These are phyloP conservation scores for Drosophila pallidifrons DNA, from an alignment of 1,140 invertebrate genomes.

Conservation along the genomic window DNA sequence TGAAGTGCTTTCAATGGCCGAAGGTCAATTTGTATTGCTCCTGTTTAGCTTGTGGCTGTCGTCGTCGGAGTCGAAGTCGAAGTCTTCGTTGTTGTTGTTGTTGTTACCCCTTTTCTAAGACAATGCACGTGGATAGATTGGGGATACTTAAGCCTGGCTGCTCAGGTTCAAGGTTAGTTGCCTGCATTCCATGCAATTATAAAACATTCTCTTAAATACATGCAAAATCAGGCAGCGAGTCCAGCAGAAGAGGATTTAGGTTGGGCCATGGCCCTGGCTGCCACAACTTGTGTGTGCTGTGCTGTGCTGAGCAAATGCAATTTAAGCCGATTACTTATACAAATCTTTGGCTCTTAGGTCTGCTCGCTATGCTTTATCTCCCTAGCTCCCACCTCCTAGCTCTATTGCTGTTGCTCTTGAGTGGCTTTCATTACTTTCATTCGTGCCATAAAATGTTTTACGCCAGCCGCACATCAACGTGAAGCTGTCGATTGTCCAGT, in stretches of 20 bases:
- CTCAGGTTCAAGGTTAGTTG: conserved; percentile 24
- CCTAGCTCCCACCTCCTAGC: neutral
- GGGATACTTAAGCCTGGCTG: conserved; percentile 32
- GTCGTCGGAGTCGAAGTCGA: too few species aligned
- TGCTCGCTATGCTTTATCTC: too few species aligned
- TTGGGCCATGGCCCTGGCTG: neutral
- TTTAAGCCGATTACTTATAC: conserved; percentile 74
- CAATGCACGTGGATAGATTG: conserved; percentile 10
- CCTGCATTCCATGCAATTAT: conserved; percentile 20
- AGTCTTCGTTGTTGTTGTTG: neutral
- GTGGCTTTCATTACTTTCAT: conserved; percentile 30
- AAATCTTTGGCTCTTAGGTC: conserved; percentile 50
- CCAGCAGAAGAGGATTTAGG: neutral
- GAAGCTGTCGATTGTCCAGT: conserved; percentile 33
- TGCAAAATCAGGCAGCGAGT: neutral
- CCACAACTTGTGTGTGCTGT: conserved; percentile 17
- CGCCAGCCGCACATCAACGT: conserved; percentile 43
- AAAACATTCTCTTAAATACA: conserved; percentile 13
- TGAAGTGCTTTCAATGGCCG: conserved; percentile 34
- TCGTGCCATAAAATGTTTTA: conserved; percentile 45
- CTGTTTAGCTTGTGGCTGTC: neutral
- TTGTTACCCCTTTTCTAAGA: neutral
- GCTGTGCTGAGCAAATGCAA: conserved; percentile 46
- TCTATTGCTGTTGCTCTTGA: conserved; percentile 5
- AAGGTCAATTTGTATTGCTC: conserved; percentile 48